Evolutionary conservation across 2,888 invertebrate genomes (phyloP).

Genomic region (Chalcis sispes): DNA sequence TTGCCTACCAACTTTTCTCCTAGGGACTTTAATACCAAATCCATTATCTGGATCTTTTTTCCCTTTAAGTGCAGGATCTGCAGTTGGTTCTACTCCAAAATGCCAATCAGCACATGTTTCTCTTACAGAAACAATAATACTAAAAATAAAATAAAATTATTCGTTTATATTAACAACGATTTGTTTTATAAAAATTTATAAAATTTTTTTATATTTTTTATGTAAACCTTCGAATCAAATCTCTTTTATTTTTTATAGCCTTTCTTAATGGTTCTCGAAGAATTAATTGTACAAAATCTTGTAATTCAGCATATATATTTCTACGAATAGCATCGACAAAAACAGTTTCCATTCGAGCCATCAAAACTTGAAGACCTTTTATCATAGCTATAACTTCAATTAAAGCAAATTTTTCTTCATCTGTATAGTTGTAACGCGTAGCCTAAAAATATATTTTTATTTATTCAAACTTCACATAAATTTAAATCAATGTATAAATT

Average conservation of each 20-base stretch:
- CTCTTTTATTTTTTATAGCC: slow-evolving; percentile 98
- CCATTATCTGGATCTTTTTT: slow-evolving; percentile 96
- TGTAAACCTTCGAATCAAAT: slow-evolving; percentile 87
- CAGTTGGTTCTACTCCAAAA: slow-evolving; percentile 91
- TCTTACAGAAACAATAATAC: slow-evolving; percentile 96
- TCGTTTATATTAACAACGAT: background rate
- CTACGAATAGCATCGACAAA: slow-evolving; percentile 92
- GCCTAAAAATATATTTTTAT: slow-evolving; percentile 79
- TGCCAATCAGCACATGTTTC: slow-evolving; percentile 99
- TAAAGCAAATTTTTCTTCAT: slow-evolving; percentile 97
- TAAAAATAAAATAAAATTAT: slow-evolving; percentile 73
- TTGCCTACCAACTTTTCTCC: slow-evolving; percentile 91
- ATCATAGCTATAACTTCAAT: slow-evolving; percentile 99
- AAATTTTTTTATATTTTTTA: slow-evolving; percentile 22
- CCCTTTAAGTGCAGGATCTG: slow-evolving; percentile 93
- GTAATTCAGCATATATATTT: slow-evolving; percentile 96
- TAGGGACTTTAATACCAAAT: slow-evolving; percentile 93
- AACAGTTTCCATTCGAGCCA: slow-evolving; percentile 99
- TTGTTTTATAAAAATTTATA: background rate
- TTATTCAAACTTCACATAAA: background rate
- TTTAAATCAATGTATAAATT: background rate
- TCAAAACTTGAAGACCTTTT: slow-evolving; percentile 96
- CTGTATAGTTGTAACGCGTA: slow-evolving; percentile 97
- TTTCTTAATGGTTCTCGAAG: slow-evolving; percentile 95
- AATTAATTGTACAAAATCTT: slow-evolving; percentile 95